Percentiles rank a stretch among this genome's conserved stretches.
These are phyloP conservation scores for Petrophora chlorosata DNA, from an alignment of 2,888 invertebrate genomes.

Conservation along the genomic window DNA sequence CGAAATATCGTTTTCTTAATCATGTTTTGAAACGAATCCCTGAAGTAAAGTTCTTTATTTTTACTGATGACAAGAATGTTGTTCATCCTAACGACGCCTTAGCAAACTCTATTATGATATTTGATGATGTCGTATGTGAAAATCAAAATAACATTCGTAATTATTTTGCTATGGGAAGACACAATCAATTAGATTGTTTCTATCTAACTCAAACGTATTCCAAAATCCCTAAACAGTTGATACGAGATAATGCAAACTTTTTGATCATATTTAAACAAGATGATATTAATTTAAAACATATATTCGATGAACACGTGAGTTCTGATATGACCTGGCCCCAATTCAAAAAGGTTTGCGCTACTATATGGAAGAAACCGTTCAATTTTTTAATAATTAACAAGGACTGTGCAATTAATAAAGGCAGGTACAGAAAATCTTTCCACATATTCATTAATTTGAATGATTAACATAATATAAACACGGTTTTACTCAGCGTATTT, in stretches of 20 bases:
- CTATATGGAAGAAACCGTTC: conserved; percentile 4
- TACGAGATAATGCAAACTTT: conserved; percentile 26
- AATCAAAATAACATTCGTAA: conserved; percentile 23
- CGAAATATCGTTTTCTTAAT: conserved; percentile 13
- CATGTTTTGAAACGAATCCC: conserved; percentile 10
- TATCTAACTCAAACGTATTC: conserved; percentile 42
- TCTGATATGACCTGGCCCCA: conserved; percentile 35
- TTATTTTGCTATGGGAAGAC: conserved; percentile 25
- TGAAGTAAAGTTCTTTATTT: conserved; percentile 1
- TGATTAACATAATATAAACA: too few species aligned
- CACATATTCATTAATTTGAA: conserved; percentile 16
- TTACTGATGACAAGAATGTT: conserved; percentile 8
- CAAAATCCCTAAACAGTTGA: conserved; percentile 42
- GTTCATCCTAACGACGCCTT: conserved; percentile 26
- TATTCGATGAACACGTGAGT: conserved; percentile 43
- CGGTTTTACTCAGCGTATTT: too few species aligned
- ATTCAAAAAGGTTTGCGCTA: conserved; percentile 27
- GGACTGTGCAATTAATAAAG: conserved; percentile 14
- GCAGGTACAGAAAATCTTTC: conserved; percentile 20
- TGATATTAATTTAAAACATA: conserved; percentile 41
- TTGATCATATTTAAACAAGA: conserved; percentile 44
- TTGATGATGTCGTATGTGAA: conserved; percentile 32
- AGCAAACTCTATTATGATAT: conserved; percentile 24
- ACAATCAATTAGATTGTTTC: conserved; percentile 35
- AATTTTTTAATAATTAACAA: conserved; percentile 19